Evolutionary conservation across 2,888 invertebrate genomes (phyloP), one percentile per base, ranked within the genome.

Genomic region (Drosophila ezoana): DNA sequence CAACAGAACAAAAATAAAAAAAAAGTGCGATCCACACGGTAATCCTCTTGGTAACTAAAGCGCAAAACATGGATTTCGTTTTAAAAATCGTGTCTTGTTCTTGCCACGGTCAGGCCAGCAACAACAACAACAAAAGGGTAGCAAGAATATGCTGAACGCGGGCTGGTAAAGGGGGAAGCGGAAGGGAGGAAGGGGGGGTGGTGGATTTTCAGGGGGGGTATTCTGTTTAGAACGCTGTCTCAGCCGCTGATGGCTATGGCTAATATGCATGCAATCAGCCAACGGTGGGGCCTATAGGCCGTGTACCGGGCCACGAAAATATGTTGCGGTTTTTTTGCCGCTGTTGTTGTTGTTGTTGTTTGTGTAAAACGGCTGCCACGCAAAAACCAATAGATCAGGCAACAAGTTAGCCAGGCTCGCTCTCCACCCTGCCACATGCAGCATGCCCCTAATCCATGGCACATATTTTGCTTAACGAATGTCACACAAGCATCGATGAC

Each of bases 211-310:
- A 28, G 6, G 59, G 41, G 14, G 38, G 10, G 40, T 38, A 60
- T 52, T 56, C 60, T 45, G 54, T 62, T 75, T 76, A 86, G 76
- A 83, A 84, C 84, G 73, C 73, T 52, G 74, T 58, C 78, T 35
- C 79, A 35, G 60, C 28, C 28, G 41, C 73, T 66, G 66, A 72
- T 74, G 65, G 81, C 88, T 85, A 74, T 85, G 87, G 87, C 87
- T 84, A 88, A 88, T 84, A 84, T 86, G 83, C 84, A 84, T 84
- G 84, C 84, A 84, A 88, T 88, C 88, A 84, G 83, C 83, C 86
- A 85, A 62, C 43, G 58, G 61, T 52, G 56, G 33, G 38, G 43
- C 16, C 51, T n/a, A 37, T 47, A 40, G 65, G 64, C 67, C 53
- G 54, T 68, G 67, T 58, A 63, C 58, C 65, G 56, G 69, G 70